Evolutionary conservation across 2,797 vertebrate genomes (phyloP).

Genomic region (Chiloscyllium punctatum): DNA sequence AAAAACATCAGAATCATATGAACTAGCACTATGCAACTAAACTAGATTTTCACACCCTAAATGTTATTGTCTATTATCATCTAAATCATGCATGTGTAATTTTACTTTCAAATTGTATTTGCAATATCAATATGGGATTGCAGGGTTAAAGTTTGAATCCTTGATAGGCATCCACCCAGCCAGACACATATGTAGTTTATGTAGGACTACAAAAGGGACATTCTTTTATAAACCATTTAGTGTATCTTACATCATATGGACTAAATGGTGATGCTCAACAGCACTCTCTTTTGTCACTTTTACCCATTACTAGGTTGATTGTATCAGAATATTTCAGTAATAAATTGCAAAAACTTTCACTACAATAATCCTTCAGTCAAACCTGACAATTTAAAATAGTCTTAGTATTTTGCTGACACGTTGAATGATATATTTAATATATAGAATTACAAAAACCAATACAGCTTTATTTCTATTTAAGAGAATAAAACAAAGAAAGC

Average conservation of each 20-base stretch:
- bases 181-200: constrained; percentile 3
- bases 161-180: constrained; percentile 14
- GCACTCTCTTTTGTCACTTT: background rate
- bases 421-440: background rate
- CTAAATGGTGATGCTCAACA: background rate
- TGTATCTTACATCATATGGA: background rate
- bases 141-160: background rate
- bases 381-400: background rate
- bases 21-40: background rate
- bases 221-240: constrained; percentile 28
- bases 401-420: background rate
- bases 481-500: background rate
- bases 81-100: background rate
- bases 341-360: background rate
- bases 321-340: background rate
- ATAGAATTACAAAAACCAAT: background rate
- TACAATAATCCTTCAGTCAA: background rate
- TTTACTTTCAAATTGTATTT: background rate
- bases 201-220: constrained; percentile 33
- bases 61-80: background rate
- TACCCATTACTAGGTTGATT: background rate
- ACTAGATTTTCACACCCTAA: background rate
- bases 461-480: background rate
- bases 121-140: background rate
- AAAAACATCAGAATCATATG: background rate